A percentile compares a stretch with the other conserved stretches of the same genome.
These are phyloP conservation scores for Lethrus apterus DNA, from an alignment of 1,140 invertebrate species.

Conservation along the genomic window DNA sequence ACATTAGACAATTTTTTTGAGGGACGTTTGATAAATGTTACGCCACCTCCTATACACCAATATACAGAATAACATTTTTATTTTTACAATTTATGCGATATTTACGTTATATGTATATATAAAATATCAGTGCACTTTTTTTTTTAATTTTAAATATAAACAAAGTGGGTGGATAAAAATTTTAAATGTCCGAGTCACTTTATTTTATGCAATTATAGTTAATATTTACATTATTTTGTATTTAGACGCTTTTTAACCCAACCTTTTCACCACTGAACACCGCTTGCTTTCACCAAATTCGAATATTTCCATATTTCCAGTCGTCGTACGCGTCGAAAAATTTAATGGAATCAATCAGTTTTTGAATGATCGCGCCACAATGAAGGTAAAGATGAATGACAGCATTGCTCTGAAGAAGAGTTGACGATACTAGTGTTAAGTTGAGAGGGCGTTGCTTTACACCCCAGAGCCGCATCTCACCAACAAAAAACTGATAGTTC, in stretches of 20 bases:
- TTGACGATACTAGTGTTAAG: constrained; percentile 7
- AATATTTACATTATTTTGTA: constrained; percentile 9
- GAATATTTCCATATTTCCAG: constrained; percentile 12
- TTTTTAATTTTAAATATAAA: constrained; percentile 14
- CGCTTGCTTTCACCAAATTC: constrained; percentile 8
- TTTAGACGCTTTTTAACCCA: not conserved
- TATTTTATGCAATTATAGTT: constrained; percentile 2
- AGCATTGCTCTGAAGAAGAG: constrained; percentile 11
- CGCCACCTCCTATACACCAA: constrained; percentile 12
- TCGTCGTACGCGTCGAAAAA: constrained; percentile 9
- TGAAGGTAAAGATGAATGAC: constrained; percentile 26
- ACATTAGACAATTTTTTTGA: too few species aligned
- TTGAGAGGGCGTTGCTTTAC: constrained; percentile 29
- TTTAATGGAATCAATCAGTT: constrained; percentile 18
- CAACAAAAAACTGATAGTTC: constrained; percentile 68
- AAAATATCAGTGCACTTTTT: constrained; percentile 13
- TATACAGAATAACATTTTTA: constrained; percentile 19
- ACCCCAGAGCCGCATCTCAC: constrained; percentile 47
- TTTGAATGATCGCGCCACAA: constrained; percentile 23
- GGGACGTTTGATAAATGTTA: too few species aligned
- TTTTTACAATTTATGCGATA: not conserved
- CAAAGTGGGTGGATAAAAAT: constrained; percentile 10
- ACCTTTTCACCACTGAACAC: not conserved
- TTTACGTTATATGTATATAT: constrained; percentile 8
- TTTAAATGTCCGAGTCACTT: too few species aligned